Evolutionary conservation across 1,140 invertebrate species (phyloP), one percentile per base, ranked within the genome.

Genomic region (Galleria mellonella): DNA sequence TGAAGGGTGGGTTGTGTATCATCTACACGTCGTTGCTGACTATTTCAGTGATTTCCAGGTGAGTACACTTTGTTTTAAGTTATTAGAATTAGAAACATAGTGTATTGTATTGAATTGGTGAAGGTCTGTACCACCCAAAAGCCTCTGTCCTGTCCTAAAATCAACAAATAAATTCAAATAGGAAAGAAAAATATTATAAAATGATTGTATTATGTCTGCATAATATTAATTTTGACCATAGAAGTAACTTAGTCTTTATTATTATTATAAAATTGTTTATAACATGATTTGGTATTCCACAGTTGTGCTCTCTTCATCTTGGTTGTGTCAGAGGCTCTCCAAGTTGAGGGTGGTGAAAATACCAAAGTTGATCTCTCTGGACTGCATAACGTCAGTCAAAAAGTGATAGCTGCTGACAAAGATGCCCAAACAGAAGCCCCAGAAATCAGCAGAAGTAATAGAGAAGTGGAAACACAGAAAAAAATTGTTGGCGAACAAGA

Each of bases 1-100:
- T 90, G 89, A 89, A 85, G 87, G 79, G 87, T 65, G 83, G 76
- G 51, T 68, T 88, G 55, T 76, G 79, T 63, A 72, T 83, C 47
- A 79, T 88, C 53, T 89, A 89, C 73, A 89, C 87, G 83, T 87
- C 83, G 68, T 72, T 89, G 67, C 79, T 90, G 71, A 86, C 88
- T 40, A 87, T 87, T 61, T 89, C 87, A 54, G 72, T 88, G 50
- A 67, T 87, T 31, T 89, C 88, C 40, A 89, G 88, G 89, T 89
- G 65, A 23, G 52, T 46, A 41, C 48, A 29, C 46, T 35, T 30
- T 23, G 6, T 23, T 3, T 23, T 3, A 2, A 23, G 17, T 23
- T 3, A 23, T 23, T 6, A 23, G 2, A 23, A n/a, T n/a, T n/a
- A n/a, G n/a, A n/a, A n/a, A n/a, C n/a, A n/a, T n/a, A n/a, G n/a